Evolutionary conservation across 2,113 vertebrate genomes (phyloP), one percentile per base, ranked within the genome.

Genomic region (Circaetus gallicus): DNA sequence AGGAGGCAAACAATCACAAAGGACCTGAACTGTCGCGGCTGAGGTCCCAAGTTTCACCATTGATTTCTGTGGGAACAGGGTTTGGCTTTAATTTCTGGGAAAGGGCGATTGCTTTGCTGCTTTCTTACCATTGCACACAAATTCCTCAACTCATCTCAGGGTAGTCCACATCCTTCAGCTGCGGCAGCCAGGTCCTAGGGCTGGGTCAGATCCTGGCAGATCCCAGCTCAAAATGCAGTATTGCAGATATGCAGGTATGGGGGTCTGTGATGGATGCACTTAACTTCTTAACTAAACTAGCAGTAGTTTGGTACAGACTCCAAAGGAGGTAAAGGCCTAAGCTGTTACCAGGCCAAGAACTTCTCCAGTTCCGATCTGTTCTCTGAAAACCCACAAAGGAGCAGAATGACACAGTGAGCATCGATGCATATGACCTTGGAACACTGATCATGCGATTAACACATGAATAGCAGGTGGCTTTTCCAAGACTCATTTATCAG

Each of bases 61-160:
- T 83, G 59, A 90, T 87, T 91, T 87, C 78, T 70, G 78, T 40
- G 55, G 89, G 78, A 95, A 65, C 40, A 45, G 34, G 22, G 17
- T 67, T 92, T 92, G 61, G 7, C 69, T 86, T 89, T 80, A 7
- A 32, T 95, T 89, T 55, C 70, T 2, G 42, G 55, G 71, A 77
- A 76, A 66, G 20, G 32, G 7, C 1, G 1, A 20, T 81, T 66
- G 32, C 55, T 89, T 85, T 80, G 21, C 81, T 94, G 66, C 45
- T 31, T 90, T 82, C 50, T 34, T 78, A 9, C 11, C 15, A 14
- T 67, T 70, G 50, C 43, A 52, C 32, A 50, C 49, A 82, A 81
- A 90, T 71, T 73, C 56, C 22, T 43, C 31, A 45, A 1, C 28
- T 61, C 3, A 0, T 55, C 36, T 79, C 40, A 45, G 70, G 16